Percentiles rank a stretch among this genome's conserved stretches.
phyloP scores from a whole-genome alignment of 1,140 invertebrate species.

The Pogonus chalceus region DNA sequence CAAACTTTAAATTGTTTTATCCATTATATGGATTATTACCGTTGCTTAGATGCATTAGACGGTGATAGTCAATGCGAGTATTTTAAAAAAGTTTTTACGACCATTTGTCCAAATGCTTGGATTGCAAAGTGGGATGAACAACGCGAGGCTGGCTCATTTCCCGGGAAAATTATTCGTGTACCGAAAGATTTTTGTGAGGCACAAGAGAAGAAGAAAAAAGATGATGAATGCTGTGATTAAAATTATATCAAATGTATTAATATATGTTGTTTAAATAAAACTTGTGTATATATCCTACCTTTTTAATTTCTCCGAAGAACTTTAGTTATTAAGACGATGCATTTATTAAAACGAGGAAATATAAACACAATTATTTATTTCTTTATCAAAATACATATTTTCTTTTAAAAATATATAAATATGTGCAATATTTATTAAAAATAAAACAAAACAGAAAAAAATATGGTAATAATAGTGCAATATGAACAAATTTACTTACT shows the following conservation, averaged over 20 bases:
- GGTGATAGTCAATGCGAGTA: slow-evolving; percentile 82
- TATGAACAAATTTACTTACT: slow-evolving; percentile 4
- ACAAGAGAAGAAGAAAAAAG: background rate
- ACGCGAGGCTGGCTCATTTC: slow-evolving; percentile 67
- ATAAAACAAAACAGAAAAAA: too few relatives aligned
- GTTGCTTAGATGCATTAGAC: slow-evolving; percentile 83
- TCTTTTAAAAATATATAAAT: slow-evolving; percentile 3
- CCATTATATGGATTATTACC: slow-evolving; percentile 85
- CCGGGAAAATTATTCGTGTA: slow-evolving; percentile 47
- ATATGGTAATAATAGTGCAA: background rate
- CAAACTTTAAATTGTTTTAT: slow-evolving; percentile 91
- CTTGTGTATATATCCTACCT: too few relatives aligned
- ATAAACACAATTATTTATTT: background rate
- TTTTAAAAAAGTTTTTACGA: slow-evolving; percentile 78
- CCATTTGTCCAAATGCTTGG: slow-evolving; percentile 85
- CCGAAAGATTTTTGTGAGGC: background rate
- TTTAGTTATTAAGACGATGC: too few relatives aligned
- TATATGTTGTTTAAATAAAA: too few relatives aligned
- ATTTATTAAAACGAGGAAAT: too few relatives aligned
- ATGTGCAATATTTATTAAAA: background rate
- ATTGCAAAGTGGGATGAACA: slow-evolving; percentile 87
- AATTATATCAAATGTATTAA: background rate
- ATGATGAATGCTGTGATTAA: background rate
- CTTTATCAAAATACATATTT: background rate
- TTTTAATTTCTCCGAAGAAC: too few relatives aligned